Conservation (phyloP, 2,797 vertebrate genomes). For the Sebastes elongatus region DNA sequence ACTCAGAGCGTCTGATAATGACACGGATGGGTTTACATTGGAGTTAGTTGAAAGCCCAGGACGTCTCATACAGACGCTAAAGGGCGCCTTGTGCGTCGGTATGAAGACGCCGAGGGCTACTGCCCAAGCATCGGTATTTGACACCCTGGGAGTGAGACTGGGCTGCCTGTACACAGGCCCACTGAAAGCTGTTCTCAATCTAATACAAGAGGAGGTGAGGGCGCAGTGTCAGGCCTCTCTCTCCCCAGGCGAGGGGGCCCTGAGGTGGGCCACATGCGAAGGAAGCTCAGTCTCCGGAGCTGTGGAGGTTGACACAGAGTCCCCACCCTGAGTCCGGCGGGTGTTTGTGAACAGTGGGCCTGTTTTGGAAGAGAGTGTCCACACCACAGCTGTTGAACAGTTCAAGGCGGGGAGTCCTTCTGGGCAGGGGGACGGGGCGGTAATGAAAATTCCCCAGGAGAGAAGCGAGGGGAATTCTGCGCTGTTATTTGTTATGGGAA, state of each 20-base stretch:
- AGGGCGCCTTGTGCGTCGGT: not conserved
- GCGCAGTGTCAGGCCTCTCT: slow-evolving; percentile 31
- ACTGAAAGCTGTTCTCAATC: slow-evolving; percentile 48
- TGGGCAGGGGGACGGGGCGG: slow-evolving; percentile 79
- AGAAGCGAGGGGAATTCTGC: slow-evolving; percentile 80
- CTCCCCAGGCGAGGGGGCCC: slow-evolving; percentile 53
- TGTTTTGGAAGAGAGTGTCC: slow-evolving; percentile 78
- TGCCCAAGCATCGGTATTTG: not conserved
- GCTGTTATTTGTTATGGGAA: slow-evolving; percentile 86
- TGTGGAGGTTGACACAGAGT: slow-evolving; percentile 73
- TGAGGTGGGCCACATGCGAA: slow-evolving; percentile 55
- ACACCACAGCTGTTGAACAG: slow-evolving; percentile 82
- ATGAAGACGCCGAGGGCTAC: not conserved
- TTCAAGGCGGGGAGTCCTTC: slow-evolving; percentile 81
- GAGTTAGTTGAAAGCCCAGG: not conserved
- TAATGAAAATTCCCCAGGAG: slow-evolving; percentile 83
- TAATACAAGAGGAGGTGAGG: slow-evolving; percentile 24
- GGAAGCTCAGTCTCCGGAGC: slow-evolving; percentile 54
- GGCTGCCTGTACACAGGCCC: not conserved
- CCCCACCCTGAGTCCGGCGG: slow-evolving; percentile 68
- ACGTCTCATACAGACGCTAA: not conserved
- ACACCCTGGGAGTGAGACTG: not conserved
- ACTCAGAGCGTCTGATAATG: not conserved
- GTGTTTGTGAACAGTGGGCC: slow-evolving; percentile 80
- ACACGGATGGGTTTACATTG: not conserved